phyloP scores from a whole-genome alignment of 2,888 invertebrate species.

The Sarcophaga carnaria region DNA sequence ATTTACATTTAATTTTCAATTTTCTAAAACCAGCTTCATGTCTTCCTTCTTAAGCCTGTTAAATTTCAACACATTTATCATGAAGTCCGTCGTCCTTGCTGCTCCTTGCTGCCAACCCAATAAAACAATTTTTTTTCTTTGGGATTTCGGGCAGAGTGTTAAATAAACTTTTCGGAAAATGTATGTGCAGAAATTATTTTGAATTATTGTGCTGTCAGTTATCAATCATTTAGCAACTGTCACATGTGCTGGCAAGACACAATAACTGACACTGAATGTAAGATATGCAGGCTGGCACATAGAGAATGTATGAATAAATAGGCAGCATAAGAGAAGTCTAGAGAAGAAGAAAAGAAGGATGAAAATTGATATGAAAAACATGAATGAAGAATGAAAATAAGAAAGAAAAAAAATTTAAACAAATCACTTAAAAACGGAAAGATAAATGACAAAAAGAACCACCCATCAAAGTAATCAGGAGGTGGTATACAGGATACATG shows the following conservation, averaged over 20 bases:
- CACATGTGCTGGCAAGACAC: conserved; percentile 74
- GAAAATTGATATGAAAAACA: conserved; percentile 16
- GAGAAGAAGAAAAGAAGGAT: conserved; percentile 31
- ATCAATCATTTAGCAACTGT: conserved; percentile 79
- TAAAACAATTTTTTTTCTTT: neutral
- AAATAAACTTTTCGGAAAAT: conserved; percentile 34
- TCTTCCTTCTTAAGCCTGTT: neutral
- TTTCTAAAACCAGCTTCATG: neutral
- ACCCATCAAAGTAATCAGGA: conserved; percentile 45
- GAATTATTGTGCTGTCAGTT: conserved; percentile 78
- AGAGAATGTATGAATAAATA: neutral
- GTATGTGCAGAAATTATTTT: conserved; percentile 70
- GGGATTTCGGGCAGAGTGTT: conserved; percentile 9
- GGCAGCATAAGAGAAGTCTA: neutral
- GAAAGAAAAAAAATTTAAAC: conserved; percentile 25
- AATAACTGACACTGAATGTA: conserved; percentile 13
- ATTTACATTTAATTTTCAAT: conserved; percentile 11
- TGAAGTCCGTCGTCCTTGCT: neutral
- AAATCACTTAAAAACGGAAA: conserved; percentile 38
- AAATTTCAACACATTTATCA: conserved; percentile 20
- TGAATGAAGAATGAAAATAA: conserved; percentile 8
- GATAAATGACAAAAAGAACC: conserved; percentile 23
- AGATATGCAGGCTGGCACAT: neutral
- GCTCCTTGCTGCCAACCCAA: neutral
- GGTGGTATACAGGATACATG: neutral